Conservation (phyloP, 2,888 invertebrate species). For the Cosmia trapezina region DNA sequence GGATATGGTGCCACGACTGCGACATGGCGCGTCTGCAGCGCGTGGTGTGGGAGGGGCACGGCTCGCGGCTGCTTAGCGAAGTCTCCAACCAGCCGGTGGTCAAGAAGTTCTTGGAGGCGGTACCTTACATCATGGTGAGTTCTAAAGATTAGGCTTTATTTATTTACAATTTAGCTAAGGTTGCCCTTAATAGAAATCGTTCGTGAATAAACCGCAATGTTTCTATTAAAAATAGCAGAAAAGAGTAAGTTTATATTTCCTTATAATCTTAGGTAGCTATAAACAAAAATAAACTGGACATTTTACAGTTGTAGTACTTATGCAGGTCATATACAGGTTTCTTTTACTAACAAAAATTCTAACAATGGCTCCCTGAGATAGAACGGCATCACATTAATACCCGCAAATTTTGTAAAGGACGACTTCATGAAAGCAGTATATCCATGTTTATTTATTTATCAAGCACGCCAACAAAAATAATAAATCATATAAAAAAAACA, state of each 20-base stretch:
- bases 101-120: slow-evolving; percentile 96
- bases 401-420: neutral
- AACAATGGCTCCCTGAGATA: neutral
- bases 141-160: neutral
- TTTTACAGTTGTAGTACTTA: neutral
- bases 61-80: slow-evolving; percentile 94
- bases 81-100: slow-evolving; percentile 96
- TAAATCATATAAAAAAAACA: neutral
- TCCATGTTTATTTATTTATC: neutral
- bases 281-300: neutral
- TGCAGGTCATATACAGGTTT: too few species aligned
- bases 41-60: slow-evolving; percentile 97
- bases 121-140: slow-evolving; percentile 97
- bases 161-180: too few species aligned
- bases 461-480: neutral
- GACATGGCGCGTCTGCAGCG: slow-evolving; percentile 96
- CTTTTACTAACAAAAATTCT: neutral
- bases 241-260: neutral
- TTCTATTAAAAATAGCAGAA: neutral
- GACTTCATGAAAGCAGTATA: neutral
- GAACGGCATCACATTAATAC: neutral
- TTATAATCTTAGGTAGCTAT: neutral
- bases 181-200: neutral
- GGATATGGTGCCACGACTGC: slow-evolving; percentile 98
- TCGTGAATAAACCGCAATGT: neutral